Evolutionary conservation across 2,888 invertebrate genomes (phyloP), one percentile per base, ranked within the genome.

Genomic region (Drosophila affinis): DNA sequence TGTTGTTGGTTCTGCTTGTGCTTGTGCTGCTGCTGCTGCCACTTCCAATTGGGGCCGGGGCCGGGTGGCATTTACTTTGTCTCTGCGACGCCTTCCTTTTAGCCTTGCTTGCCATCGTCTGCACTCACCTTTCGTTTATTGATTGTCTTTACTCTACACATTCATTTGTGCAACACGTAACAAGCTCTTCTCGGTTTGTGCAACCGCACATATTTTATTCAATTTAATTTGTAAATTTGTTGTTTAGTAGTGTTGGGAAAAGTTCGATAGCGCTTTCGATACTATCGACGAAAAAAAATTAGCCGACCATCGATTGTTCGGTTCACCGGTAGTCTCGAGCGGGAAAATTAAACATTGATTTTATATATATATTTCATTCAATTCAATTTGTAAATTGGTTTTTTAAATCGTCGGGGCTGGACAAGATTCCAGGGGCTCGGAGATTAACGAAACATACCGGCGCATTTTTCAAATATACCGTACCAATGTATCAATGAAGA

Each of bases 91-190:
- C 14, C 27, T 34, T 32, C 24, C 14, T 9, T 14, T 7, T 10
- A 21, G 34, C 47, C 17, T 24, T 27, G 27, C 10, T 48, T 21
- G 14, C 14, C 9, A 9, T 39, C 5, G 39, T 9, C 9, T 39
- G 7, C 48, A 62, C 62, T 67, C 57, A 67, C 67, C 67, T 51
- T 65, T 70, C 57, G 24, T 48, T 68, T 67, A 53, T 57, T 46
- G 68, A 56, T 65, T 67, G 56, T 32, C 45, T 53, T 58, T 69
- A 54, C 55, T 52, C 29, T 72, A 61, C 62, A 67, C 65, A 84
- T 73, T 70, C 79, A 80, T 84, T 76, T 65, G 79, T 81, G 78
- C 83, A 63, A 65, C 72, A 63, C 84, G 64, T 45, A 29, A 29
- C 29, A 29, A 29, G 18, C 46, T 47, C 45, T 65, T 60, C 51